Base-by-base conservation (phyloP, 2,797 vertebrate genomes). In the Sebastes matsubarae region DNA sequence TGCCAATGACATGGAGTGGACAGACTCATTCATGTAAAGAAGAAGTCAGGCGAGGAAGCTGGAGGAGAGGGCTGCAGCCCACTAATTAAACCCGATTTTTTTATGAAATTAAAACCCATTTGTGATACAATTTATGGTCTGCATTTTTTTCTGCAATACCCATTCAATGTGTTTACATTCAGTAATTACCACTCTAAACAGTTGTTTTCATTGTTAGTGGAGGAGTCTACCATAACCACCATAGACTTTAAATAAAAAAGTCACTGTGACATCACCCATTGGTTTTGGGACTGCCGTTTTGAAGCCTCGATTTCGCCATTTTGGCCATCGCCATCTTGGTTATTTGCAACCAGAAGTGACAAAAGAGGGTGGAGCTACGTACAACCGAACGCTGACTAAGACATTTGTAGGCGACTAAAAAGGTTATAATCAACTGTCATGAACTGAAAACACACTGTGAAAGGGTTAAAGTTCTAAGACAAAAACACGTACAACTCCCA, bases 1-100 rank as follows among this genome's bases (percentile, higher is more conserved):
- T 72, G 73, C 70, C 68, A 52, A 77, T 84, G 90, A 85, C 77
- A 86, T 52, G 74, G 68, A 85, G 68, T 84, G 83, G 86, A 83
- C 36, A 24, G 75, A 75, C 75, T 84, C 68, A 24, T 81, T 79
- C 63, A 68, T 64, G 79, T 65, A 29, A 30, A 75, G 68, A 42
- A 50, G 50, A 46, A 77, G 60, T 73, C 79, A 69, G 72, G 68
- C 74, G 79, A 3, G 22, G 58, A 34, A 36, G 74, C 59, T 29
- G n/a, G 30, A 18, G 72, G 29, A 63, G n/a, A 52, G 52, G 29
- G 55, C 32, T 18, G 18, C 65, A 70, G 72, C 11, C 65, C 38
- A 46, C 46, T n/a, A 60, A 70, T 70, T 54, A 72, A 68, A 86
- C 20, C 11, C 10, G 32, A 72, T 54, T 52, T 61, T 60, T 42